Conservation (phyloP, 2,113 vertebrate species). For the Sinosuthora webbiana region DNA sequence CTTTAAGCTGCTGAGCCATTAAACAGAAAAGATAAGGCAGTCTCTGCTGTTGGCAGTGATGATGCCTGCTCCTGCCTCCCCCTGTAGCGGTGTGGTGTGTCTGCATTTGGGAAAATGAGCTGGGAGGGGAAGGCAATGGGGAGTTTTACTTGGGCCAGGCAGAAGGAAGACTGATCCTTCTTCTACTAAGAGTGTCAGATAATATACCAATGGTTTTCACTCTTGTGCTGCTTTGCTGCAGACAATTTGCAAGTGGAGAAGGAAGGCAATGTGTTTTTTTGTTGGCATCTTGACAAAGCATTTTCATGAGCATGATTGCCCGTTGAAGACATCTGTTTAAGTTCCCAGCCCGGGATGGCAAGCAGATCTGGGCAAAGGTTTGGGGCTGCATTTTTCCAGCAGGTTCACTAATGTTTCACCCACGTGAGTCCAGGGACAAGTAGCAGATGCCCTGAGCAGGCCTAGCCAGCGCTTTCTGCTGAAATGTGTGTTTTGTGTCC, state of each 20-base stretch:
- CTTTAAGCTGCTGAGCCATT: neutral
- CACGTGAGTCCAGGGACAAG: neutral
- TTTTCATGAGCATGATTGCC: neutral
- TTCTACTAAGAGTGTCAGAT: neutral
- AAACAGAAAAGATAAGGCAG: neutral
- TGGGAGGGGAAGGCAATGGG: neutral
- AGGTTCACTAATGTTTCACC: neutral
- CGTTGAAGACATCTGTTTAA: neutral
- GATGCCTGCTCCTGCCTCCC: neutral
- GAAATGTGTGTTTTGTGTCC: neutral
- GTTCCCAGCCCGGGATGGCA: neutral
- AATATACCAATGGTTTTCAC: neutral
- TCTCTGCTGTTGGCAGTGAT: neutral
- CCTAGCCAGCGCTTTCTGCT: neutral
- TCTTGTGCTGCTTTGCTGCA: neutral
- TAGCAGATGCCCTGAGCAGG: neutral
- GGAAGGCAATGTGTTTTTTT: neutral
- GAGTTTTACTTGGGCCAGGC: neutral
- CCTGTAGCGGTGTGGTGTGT: accelerated
- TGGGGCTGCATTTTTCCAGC: neutral
- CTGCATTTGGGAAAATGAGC: neutral
- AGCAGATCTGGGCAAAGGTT: neutral
- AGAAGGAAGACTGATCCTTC: neutral
- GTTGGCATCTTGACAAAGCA: neutral
- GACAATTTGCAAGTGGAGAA: neutral